Conservation (phyloP, 2,797 vertebrate genomes). For the Botia almorhae region DNA sequence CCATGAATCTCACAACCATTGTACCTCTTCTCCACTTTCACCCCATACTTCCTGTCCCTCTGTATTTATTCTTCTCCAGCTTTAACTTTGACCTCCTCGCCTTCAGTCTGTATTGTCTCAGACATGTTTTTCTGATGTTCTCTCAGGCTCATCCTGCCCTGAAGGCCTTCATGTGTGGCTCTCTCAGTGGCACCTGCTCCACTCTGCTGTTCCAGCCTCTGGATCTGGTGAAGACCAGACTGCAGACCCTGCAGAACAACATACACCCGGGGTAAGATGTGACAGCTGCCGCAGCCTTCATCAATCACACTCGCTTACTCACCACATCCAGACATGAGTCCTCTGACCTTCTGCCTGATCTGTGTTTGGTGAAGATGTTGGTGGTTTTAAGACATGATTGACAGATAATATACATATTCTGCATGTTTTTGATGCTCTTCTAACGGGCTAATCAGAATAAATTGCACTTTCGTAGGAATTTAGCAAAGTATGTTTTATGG, state of each 20-base stretch:
- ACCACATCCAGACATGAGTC: neutral
- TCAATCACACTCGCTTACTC: neutral
- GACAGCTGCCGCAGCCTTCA: neutral
- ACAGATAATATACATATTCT: slow-evolving; percentile 5
- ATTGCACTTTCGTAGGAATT: too few relatives aligned
- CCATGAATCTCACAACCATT: too few relatives aligned
- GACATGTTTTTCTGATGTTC: neutral
- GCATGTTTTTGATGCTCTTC: neutral
- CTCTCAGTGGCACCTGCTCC: slow-evolving; percentile 93
- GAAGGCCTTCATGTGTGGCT: slow-evolving; percentile 95
- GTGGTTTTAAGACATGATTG: neutral
- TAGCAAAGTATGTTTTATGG: too few relatives aligned
- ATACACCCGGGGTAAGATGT: slow-evolving; percentile 79
- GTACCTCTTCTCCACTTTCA: too few relatives aligned
- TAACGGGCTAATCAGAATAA: neutral
- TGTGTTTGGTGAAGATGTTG: neutral
- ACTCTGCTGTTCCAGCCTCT: slow-evolving; percentile 95
- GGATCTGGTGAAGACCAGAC: slow-evolving; percentile 92
- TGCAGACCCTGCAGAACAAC: slow-evolving; percentile 86
- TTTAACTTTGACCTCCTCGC: neutral
- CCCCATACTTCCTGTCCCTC: neutral
- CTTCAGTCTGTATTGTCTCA: slow-evolving; percentile 31
- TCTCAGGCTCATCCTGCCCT: slow-evolving; percentile 88
- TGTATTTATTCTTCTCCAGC: neutral
- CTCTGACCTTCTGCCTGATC: neutral